phyloP scores from a whole-genome alignment of 2,797 vertebrate species.

The Ctenochaetus hawaiiensis region DNA sequence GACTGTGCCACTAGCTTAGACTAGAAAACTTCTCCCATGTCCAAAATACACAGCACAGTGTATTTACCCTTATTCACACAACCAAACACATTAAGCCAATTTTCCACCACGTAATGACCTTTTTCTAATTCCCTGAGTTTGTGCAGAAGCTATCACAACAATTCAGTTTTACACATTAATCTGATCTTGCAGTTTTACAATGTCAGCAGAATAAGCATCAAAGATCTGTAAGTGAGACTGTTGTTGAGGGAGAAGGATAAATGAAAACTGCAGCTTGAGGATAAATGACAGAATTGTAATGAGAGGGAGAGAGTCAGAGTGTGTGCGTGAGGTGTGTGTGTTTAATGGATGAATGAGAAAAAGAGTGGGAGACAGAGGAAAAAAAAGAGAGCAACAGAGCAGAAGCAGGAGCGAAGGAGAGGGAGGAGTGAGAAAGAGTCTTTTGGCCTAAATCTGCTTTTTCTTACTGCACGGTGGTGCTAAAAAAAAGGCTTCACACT shows the following conservation, averaged over 20 bases:
- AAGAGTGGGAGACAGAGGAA: constrained; percentile 1
- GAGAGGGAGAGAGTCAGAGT: constrained; percentile 15
- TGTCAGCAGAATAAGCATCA: constrained; percentile 22
- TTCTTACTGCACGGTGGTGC: constrained; percentile 54
- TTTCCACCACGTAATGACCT: constrained; percentile 6
- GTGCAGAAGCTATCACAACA: constrained; percentile 20
- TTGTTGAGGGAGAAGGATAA: constrained; percentile 23
- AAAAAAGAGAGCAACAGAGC: constrained; percentile 22
- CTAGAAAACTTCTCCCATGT: constrained; percentile 26
- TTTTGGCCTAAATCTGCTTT: constrained; percentile 65
- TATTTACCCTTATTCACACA: neutral
- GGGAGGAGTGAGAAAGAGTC: constrained; percentile 19
- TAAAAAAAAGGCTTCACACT: constrained; percentile 63
- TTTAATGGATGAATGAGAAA: constrained; percentile 52
- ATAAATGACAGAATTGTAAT: constrained; percentile 62
- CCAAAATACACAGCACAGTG: neutral
- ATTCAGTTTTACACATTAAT: constrained; percentile 29
- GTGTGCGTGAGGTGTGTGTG: neutral
- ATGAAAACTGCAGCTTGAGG: constrained; percentile 35
- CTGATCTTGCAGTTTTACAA: constrained; percentile 27
- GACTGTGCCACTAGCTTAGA: constrained; percentile 53
- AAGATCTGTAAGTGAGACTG: constrained; percentile 3
- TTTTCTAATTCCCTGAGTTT: constrained; percentile 29
- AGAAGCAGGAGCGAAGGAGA: constrained; percentile 12
- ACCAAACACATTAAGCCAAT: constrained; percentile 14